Base-by-base conservation (phyloP, 2,888 invertebrate species). In the Microctonus aethiopoides region DNA sequence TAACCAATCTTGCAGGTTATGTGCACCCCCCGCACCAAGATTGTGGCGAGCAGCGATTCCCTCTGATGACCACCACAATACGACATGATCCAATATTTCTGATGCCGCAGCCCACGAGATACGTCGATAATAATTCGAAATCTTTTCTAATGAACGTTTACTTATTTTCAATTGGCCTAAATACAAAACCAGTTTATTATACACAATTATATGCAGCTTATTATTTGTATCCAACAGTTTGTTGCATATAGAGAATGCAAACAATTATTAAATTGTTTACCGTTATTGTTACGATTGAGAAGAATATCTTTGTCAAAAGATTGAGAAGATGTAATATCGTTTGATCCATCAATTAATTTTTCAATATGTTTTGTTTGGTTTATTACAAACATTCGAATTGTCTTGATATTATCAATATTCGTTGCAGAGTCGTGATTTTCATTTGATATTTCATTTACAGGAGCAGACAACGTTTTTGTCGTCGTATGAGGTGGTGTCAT, bases 101-200 rank as follows among this genome's bases (percentile, higher is more conserved):
- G 95, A 95, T 1, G 94, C 93, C 80, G 94, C 92, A 0, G 93
- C 92, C 95, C 95, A 95, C 32, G 94, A 87, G 67, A 92, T 90
- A 81, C 92, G 91, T 78, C 93, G 92, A 80, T 93, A 93, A 81
- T 92, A 93, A 78, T 91, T 90, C 7, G 91, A 87, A 11, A 92
- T 91, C 85, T 91, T 92, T 62, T 89, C 88, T 51, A 90, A 89
- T 0, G 91, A 90, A 81, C 89, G 90, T 67, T 89, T 88, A 75
- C 89, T 90, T 1, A 92, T 88, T 85, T 89, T 91, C 39, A 34
- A n/a, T n/a, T n/a, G n/a, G n/a, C n/a, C n/a, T n/a, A n/a, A n/a
- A n/a, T n/a, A n/a, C n/a, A n/a, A n/a, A n/a, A n/a, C n/a, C n/a
- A n/a, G n/a, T n/a, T n/a, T n/a, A n/a, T n/a, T n/a, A n/a, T n/a